Evolutionary conservation across 1,140 invertebrate genomes (phyloP), one percentile per base, ranked within the genome.

Genomic region (Pogonognathellus flavescens): DNA sequence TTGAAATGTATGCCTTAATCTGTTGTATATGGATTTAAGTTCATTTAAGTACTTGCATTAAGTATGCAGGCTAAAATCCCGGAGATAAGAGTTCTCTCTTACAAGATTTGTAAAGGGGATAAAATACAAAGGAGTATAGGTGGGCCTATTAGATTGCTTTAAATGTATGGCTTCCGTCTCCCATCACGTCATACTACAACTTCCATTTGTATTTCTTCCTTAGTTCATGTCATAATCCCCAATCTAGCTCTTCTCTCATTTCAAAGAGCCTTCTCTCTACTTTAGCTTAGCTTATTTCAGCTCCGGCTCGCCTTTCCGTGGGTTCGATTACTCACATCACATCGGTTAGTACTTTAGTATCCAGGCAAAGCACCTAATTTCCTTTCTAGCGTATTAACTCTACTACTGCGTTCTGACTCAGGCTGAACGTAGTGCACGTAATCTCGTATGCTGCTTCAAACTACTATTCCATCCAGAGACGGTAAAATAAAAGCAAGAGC

Each of bases 281-380:
- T 66, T 66, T 59, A 59, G 55, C 14, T 25, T 41, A 41, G 31
- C 31, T 41, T 41, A 41, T 41, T 41, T 41, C 31, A 41, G 31
- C 31, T 41, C 31, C 31, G 31, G 31, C 31, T 41, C 31, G 31
- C 31, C 53, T 57, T 14, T 13, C 8, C 7, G 7, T 4, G 25
- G 41, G 31, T 50, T 76, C 70, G 70, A 41, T 76, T 76, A 76
- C 70, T 66, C 25, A 76, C 31, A 76, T 76, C 70, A 76, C 70
- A 76, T 16, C 70, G 49, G 70, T 50, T 76, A 76, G 70, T 76
- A 41, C 31, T 41, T 41, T 41, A 41, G 31, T 41, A 41, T 41
- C 31, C 31, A 41, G 31, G 2, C 31, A 41, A 41, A 41, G 31
- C 31, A 41, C 31, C 31, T 41, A 76, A 76, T 76, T 76, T 76